Percentiles rank a stretch among this genome's conserved stretches.
Evolutionary conservation across 2,797 vertebrate genomes (phyloP).

Genomic region (Spea hammondii): DNA sequence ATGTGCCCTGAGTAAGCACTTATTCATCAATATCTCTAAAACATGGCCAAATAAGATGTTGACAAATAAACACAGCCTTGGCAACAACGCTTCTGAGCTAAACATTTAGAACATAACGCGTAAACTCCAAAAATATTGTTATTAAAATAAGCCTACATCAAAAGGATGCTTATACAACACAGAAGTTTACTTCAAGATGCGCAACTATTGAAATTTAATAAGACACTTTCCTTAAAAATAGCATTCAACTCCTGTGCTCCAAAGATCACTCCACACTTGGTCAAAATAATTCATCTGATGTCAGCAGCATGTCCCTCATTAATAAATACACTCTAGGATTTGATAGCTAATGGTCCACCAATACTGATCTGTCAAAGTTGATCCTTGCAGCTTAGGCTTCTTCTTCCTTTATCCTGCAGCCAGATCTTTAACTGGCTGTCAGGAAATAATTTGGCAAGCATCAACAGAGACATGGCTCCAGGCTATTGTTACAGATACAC

Average conservation of each 20-base stretch:
- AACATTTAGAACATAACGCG: no score
- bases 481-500: conserved; percentile 17
- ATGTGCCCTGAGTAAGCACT: no score
- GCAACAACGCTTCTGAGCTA: no score
- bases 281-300: neutral
- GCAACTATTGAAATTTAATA: no score
- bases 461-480: conserved; percentile 18
- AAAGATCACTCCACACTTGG: neutral
- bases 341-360: conserved; percentile 19
- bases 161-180: no score
- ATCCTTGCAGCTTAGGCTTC: conserved; percentile 2
- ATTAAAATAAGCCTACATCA: no score
- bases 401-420: conserved; percentile 13
- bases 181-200: no score
- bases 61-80: no score
- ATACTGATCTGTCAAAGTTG: conserved; percentile 6
- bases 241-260: neutral
- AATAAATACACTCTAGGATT: conserved; percentile 7
- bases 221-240: no score
- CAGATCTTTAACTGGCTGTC: conserved; percentile 20
- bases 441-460: conserved; percentile 10
- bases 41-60: no score
- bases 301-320: conserved; percentile 5
- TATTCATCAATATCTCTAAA: no score
- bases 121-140: no score